A percentile compares a stretch with the other conserved stretches of the same genome.
phyloP scores from a whole-genome alignment of 2,797 vertebrate species.

The Momotus momota region DNA sequence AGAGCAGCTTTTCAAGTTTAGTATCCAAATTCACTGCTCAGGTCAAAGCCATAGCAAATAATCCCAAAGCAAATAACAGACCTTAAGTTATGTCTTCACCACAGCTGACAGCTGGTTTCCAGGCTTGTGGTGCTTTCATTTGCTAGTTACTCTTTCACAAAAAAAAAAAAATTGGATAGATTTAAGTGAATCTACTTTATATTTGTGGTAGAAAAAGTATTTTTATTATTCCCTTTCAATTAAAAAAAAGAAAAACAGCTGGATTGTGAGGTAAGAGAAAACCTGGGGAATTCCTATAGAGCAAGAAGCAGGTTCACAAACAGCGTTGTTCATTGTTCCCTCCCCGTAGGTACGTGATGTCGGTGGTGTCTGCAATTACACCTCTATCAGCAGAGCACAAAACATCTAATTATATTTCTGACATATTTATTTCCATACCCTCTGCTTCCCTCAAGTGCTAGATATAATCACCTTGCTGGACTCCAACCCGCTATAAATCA shows the following conservation, averaged over 20 bases:
- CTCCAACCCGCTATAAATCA: conserved; percentile 6
- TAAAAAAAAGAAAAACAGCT: background rate
- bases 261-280: background rate
- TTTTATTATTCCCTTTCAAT: background rate
- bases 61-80: background rate
- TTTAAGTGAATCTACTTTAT: background rate
- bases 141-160: background rate
- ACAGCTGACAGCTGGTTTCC: background rate
- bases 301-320: background rate
- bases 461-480: conserved; percentile 19
- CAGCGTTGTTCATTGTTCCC: background rate
- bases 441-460: conserved; percentile 10
- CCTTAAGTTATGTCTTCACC: background rate
- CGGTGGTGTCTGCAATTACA: background rate
- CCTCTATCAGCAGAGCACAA: background rate
- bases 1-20: background rate
- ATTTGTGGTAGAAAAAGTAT: background rate
- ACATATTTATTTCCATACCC: conserved; percentile 22
- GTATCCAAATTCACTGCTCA: background rate
- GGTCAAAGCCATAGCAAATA: background rate
- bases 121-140: background rate
- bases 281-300: background rate
- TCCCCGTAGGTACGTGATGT: background rate
- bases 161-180: background rate
- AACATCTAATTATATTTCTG: conserved; percentile 45